Conservation (phyloP, 2,888 invertebrate species). For the Napeogenes sylphis region DNA sequence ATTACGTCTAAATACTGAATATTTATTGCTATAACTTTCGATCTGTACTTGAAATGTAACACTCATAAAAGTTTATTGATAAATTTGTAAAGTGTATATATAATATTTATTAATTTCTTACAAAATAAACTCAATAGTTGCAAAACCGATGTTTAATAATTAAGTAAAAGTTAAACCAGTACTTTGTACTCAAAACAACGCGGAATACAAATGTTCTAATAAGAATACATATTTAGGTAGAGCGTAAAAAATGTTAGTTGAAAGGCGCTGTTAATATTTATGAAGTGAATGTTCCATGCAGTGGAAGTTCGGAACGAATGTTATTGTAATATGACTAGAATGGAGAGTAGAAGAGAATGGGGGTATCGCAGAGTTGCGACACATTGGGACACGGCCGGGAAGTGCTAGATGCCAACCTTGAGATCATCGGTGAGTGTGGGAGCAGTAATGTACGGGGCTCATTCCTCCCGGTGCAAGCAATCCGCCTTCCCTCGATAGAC, state of each 20-base stretch:
- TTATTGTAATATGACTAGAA: slow-evolving; percentile 62
- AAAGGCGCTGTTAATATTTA: slow-evolving; percentile 30
- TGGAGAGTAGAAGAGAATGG: slow-evolving; percentile 57
- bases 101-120: no score
- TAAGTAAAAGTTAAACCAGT: slow-evolving; percentile 3
- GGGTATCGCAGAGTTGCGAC: slow-evolving; percentile 57
- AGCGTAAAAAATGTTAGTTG: slow-evolving; percentile 24
- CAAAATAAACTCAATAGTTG: neutral
- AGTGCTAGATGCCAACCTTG: slow-evolving; percentile 64
- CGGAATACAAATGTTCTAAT: slow-evolving; percentile 18
- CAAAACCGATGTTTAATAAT: neutral
- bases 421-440: slow-evolving; percentile 76
- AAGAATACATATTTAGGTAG: slow-evolving; percentile 23
- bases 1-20: slow-evolving; percentile 20
- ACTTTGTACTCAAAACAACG: slow-evolving; percentile 1
- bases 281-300: slow-evolving; percentile 45
- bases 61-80: neutral
- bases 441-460: slow-evolving; percentile 73
- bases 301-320: slow-evolving; percentile 35
- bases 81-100: no score
- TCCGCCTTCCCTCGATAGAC: slow-evolving; percentile 73
- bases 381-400: slow-evolving; percentile 53
- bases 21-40: slow-evolving; percentile 21
- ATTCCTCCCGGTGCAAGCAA: slow-evolving; percentile 73
- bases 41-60: slow-evolving; percentile 16